Conservation (phyloP, 2,888 invertebrate species). For the Liopterus haemorrhoidalis region DNA sequence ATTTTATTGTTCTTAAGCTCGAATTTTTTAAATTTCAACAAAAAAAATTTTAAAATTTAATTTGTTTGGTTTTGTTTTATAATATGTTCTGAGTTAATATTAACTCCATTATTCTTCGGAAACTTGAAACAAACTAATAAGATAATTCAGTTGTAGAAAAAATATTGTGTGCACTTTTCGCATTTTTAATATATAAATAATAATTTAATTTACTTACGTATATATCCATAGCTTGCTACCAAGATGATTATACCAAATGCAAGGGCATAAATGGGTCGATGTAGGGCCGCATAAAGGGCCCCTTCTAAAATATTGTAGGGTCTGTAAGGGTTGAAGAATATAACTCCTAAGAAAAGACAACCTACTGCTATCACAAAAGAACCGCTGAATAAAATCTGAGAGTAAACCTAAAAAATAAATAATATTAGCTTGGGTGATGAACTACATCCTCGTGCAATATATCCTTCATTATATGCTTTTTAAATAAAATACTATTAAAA, state of each 20-base stretch:
- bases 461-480: background rate
- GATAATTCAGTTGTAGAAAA: too few species aligned
- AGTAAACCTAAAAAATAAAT: background rate
- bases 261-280: slow-evolving; percentile 52
- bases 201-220: slow-evolving; percentile 12
- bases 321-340: slow-evolving; percentile 49
- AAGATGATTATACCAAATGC: slow-evolving; percentile 49
- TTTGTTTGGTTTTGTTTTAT: too few species aligned
- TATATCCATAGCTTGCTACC: slow-evolving; percentile 49
- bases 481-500: background rate
- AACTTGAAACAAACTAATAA: too few species aligned
- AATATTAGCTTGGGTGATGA: background rate
- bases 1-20: too few species aligned
- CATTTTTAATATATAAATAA: slow-evolving; percentile 14
- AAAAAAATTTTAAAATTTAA: too few species aligned
- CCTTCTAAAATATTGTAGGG: slow-evolving; percentile 49
- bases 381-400: slow-evolving; percentile 28
- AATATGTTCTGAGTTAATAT: too few species aligned
- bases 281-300: slow-evolving; percentile 52
- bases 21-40: too few species aligned
- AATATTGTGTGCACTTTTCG: too few species aligned
- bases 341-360: slow-evolving; percentile 47
- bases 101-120: too few species aligned
- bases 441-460: background rate
- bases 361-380: slow-evolving; percentile 46